These are phyloP conservation scores for Vidua macroura DNA, from an alignment of 2,113 vertebrate species.

Conservation along the genomic window DNA sequence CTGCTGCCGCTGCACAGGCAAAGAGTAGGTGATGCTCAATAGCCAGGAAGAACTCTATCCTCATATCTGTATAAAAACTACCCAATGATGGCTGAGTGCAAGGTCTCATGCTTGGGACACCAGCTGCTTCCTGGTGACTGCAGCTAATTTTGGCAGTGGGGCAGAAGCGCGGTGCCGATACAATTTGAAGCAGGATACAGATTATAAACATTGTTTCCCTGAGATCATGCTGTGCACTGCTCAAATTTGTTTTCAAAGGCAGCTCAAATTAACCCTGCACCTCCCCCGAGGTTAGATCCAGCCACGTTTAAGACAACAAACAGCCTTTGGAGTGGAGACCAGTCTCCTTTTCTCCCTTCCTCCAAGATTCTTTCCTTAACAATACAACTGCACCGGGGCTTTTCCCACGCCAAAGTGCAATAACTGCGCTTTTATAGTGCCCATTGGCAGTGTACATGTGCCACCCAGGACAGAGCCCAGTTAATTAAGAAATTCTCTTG, in stretches of 20 bases:
- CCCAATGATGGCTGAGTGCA: fast-evolving
- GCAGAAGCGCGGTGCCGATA: background rate
- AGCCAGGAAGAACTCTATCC: background rate
- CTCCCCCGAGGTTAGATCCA: background rate
- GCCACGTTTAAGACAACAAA: background rate
- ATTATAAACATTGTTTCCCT: constrained; percentile 39
- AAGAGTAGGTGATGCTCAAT: background rate
- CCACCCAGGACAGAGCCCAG: background rate
- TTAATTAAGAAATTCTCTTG: background rate
- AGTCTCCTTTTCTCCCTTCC: background rate
- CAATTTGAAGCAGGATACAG: constrained; percentile 38
- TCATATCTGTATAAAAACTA: background rate
- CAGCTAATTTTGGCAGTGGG: constrained; percentile 19
- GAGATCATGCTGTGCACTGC: background rate
- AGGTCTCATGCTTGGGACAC: background rate
- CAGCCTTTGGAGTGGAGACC: background rate
- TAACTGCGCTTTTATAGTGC: background rate
- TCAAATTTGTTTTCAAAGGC: constrained; percentile 30
- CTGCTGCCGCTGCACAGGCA: background rate
- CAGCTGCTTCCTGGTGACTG: constrained; percentile 30
- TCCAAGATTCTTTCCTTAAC: background rate
- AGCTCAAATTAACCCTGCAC: background rate
- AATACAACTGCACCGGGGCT: background rate
- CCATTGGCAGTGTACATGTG: background rate
- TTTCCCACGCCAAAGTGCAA: background rate